Evolutionary conservation across 2,113 vertebrate genomes (phyloP), one percentile per base, ranked within the genome.

Genomic region (Cettia cetti): DNA sequence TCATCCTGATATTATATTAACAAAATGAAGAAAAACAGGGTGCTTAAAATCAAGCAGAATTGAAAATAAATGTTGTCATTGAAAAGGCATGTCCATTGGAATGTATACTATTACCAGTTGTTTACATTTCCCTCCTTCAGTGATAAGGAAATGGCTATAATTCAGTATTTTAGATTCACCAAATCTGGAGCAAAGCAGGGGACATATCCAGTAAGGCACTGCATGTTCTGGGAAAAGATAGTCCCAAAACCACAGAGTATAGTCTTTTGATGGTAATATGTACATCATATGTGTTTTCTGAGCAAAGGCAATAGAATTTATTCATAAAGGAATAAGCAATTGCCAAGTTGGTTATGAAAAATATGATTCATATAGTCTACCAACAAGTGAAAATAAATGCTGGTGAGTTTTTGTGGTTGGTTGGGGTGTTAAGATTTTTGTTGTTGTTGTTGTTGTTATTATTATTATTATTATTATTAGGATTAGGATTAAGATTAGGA

Each of bases 361-460:
- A 42, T 52, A 50, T 12, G 3, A 37, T 86, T 59, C 21, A 14
- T 64, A 7, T 23, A 42, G 33, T 63, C 6, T 86, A 63, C 4
- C 4, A 71, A 42, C 8, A 39, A 2, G 53, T 8, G 11, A 50
- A 72, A 82, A 75, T 11, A 85, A 85, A 72, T 47, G 15, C 2
- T 39, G 5, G 3, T 21, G 10, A 21, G 9, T 0, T 8, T 37
- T 24, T 49, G 49, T 49, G 7, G 5, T 9, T 44, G 24, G 2
- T 10, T 60, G 8, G 2, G 7, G 3, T 3, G 1, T 15, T 39
- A 5, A 7, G 12, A 47, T 13, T 31, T 19, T 28, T 33, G 39
- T 45, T 35, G 3, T 16, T 19, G 13, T n/a, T 21, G 19, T 5
- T 14, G 49, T 49, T 13, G 23, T 45, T 22, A 47, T 22, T 47